A percentile compares a stretch with the other conserved stretches of the same genome.
phyloP scores from a whole-genome alignment of 2,113 vertebrate species.

The Bucco capensis region DNA sequence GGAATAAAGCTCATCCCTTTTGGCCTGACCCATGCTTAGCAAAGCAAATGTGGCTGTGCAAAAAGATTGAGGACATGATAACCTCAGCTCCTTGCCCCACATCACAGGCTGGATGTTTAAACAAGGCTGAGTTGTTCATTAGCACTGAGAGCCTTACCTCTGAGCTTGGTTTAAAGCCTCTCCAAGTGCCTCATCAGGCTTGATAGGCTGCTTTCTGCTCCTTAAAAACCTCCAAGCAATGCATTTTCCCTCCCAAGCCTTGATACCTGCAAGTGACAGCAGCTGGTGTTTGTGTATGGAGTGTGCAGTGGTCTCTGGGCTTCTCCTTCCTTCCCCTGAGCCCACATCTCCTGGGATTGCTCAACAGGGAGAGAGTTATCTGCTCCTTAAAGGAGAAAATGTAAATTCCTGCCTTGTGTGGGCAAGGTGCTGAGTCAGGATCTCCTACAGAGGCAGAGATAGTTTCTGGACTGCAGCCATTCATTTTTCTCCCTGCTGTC shows the following conservation, averaged over 20 bases:
- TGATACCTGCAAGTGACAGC: neutral
- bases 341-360: neutral
- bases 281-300: neutral
- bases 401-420: conserved; percentile 6
- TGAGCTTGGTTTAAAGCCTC: neutral
- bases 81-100: neutral
- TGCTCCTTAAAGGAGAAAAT: conserved; percentile 41
- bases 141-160: neutral
- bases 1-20: neutral
- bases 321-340: neutral
- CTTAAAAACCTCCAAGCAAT: neutral
- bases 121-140: conserved; percentile 3
- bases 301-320: neutral
- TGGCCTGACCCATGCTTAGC: neutral
- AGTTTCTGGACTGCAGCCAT: conserved; percentile 8
- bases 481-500: conserved; percentile 38
- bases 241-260: neutral
- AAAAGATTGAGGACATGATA: conserved; percentile 17
- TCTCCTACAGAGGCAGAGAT: conserved; percentile 34
- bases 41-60: conserved; percentile 17
- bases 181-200: neutral
- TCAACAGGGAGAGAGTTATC: conserved; percentile 7
- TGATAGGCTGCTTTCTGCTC: neutral
- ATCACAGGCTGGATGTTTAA: neutral
- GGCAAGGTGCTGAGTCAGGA: conserved; percentile 11